phyloP scores from a whole-genome alignment of 2,797 vertebrate genomes.

The Eurystomus glaucurus region DNA sequence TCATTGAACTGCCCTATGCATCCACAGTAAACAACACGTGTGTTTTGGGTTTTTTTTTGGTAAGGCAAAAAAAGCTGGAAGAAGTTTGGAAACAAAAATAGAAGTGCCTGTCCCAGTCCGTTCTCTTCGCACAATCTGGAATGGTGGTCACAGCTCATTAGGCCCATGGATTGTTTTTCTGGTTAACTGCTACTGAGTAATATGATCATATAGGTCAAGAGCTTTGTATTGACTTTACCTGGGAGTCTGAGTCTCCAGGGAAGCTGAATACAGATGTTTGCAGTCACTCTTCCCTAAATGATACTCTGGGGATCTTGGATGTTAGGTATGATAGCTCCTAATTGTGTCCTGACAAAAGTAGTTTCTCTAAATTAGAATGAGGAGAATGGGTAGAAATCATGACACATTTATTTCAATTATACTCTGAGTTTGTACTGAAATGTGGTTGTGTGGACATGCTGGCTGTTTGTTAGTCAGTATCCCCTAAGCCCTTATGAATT shows the following conservation, averaged over 20 bases:
- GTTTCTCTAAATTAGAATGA: not conserved
- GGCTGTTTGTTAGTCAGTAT: not conserved
- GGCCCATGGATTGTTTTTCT: not conserved
- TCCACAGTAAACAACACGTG: not conserved
- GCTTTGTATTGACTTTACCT: not conserved
- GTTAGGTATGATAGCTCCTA: not conserved
- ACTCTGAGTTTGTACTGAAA: not conserved
- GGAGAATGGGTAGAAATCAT: not conserved
- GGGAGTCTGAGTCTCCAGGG: not conserved
- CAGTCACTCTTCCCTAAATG: not conserved
- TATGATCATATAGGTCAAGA: not conserved
- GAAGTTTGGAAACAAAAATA: not conserved
- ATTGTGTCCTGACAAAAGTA: not conserved
- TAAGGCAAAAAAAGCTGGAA: not conserved
- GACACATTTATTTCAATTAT: not conserved
- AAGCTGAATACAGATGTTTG: slow-evolving; percentile 9
- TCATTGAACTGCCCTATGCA: not conserved
- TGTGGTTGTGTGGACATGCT: fast-evolving
- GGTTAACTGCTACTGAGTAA: not conserved
- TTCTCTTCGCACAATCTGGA: not conserved
- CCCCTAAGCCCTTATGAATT: not conserved
- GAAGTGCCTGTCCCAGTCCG: not conserved
- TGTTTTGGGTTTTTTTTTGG: fast-evolving
- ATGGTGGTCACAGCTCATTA: not conserved
- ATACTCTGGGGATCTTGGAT: not conserved